Evolutionary conservation across 2,113 vertebrate genomes (phyloP), one percentile per base, ranked within the genome.

Genomic region (Machaerirhynchus nigripectus): DNA sequence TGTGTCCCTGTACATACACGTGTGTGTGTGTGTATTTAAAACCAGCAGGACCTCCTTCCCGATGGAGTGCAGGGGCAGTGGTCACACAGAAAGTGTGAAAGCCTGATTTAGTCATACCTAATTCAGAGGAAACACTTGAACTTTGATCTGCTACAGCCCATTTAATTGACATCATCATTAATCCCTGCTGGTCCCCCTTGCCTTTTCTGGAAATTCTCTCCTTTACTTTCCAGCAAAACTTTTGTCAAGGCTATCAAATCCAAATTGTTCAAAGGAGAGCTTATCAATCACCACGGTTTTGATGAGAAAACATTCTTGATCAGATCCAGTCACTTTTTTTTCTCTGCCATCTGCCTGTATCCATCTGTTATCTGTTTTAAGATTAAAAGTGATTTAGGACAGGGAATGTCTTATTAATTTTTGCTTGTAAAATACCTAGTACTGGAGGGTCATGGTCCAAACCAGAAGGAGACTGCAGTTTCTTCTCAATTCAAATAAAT

Each of bases 311-410:
- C 8, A 81, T 78, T 87, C 84, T 76, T 63, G 39, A 92, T 92
- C 80, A 92, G 91, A 92, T 60, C 73, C 39, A 94, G 75, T 46
- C 70, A 84, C 52, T 63, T 87, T 94, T 76, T 79, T 88, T 31
- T 33, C 74, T 74, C 56, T 95, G 80, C 96, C 91, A 95, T 97
- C 94, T 96, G 95, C 86, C 77, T 89, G 24, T 49, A 91, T 56
- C 93, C 94, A 97, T 97, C 94, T 96, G 95, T 85, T 87, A 71
- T 81, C 68, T 87, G 47, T 47, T 97, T 94, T 69, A 75, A 91
- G 69, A 82, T 33, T 76, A 70, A 50, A 90, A 93, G 47, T 63
- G 50, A 84, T 80, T 88, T 67, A 92, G 71, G 90, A 89, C 22
- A 22, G 21, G 15, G 42, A 88, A 9, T 18, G 21, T 63, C 24